These are phyloP conservation scores for Macrotus californicus DNA, from an alignment of 2,113 vertebrate genomes.

Conservation along the genomic window DNA sequence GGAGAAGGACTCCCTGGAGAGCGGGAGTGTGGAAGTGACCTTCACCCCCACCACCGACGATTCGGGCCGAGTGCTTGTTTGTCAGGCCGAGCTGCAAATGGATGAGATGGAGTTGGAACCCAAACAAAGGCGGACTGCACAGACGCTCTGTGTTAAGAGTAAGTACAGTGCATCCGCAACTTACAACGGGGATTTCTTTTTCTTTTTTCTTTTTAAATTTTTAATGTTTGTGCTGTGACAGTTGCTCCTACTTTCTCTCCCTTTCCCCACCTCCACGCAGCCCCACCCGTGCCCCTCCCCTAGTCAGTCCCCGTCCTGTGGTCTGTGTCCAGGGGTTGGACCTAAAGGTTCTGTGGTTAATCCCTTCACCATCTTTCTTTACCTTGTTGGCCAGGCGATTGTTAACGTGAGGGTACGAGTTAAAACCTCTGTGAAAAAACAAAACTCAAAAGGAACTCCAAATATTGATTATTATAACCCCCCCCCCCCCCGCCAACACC, in stretches of 20 bases:
- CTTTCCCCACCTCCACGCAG: no score
- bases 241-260: no score
- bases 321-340: no score
- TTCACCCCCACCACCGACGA: conserved; percentile 72
- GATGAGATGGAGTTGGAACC: conserved; percentile 64
- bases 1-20: conserved; percentile 46
- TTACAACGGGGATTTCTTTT: background rate
- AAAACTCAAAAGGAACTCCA: background rate
- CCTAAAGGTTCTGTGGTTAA: no score
- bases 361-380: background rate
- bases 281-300: no score
- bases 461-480: background rate
- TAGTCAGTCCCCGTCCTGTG: no score
- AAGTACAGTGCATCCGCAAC: conserved; percentile 45
- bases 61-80: conserved; percentile 73
- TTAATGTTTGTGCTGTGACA: no score
- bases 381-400: background rate
- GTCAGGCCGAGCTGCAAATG: conserved; percentile 73
- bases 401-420: background rate
- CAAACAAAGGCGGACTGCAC: conserved; percentile 73
- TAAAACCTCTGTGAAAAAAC: background rate
- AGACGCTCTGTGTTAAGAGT: conserved; percentile 73
- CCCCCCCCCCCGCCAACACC: background rate
- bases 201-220: no score
- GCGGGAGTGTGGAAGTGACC: conserved; percentile 61